Percentiles rank a stretch among this genome's conserved stretches.
Conservation (phyloP, 2,797 vertebrate species). For the Heliangelus exortis region DNA sequence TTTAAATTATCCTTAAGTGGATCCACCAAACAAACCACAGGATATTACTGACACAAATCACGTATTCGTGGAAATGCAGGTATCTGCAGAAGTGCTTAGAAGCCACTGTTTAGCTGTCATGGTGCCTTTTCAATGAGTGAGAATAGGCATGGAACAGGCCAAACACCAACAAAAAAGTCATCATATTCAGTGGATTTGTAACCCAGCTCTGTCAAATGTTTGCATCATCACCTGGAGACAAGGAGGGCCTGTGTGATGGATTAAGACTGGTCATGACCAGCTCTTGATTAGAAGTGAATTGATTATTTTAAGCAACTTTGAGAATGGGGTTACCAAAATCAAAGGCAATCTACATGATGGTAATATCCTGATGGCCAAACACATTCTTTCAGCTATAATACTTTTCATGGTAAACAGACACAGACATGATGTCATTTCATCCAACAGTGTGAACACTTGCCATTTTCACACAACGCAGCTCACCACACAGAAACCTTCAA, state of each 20-base stretch:
- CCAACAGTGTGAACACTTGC: not conserved
- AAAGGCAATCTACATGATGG: not conserved
- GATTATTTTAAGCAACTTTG: not conserved
- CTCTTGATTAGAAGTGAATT: not conserved
- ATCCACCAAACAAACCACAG: not conserved
- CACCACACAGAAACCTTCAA: fast-evolving
- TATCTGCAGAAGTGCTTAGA: not conserved
- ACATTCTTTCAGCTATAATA: not conserved
- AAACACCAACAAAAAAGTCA: not conserved
- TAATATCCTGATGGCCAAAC: not conserved
- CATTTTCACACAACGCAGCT: not conserved
- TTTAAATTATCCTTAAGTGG: not conserved
- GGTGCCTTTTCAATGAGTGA: not conserved
- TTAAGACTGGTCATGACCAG: not conserved
- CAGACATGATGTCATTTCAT: fast-evolving
- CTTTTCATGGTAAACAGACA: not conserved
- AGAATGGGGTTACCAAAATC: not conserved
- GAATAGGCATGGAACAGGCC: not conserved
- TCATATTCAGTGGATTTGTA: not conserved
- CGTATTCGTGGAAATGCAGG: not conserved
- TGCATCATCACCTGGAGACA: not conserved
- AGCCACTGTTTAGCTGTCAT: not conserved
- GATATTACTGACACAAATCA: not conserved
- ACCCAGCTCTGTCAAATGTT: not conserved
- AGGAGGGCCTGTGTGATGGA: not conserved